Evolutionary conservation across 2,797 vertebrate species (phyloP), one percentile per base, ranked within the genome.

Genomic region (Miichthys miiuy): DNA sequence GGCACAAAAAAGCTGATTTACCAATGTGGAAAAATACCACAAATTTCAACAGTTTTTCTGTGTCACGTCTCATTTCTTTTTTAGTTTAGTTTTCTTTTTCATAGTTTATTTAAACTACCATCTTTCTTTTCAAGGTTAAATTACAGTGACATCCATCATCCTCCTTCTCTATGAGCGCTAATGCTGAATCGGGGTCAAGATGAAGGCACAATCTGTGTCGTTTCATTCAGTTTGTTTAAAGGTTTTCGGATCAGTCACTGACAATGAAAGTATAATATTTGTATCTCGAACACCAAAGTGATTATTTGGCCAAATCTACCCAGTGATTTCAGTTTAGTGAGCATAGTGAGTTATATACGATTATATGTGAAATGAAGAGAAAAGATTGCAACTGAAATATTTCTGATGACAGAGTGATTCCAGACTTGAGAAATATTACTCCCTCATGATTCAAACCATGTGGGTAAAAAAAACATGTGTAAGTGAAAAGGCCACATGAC

Each of bases 361-460:
- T 34, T 34, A 8, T 8, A 34, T 34, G 34, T 34, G 34, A n/a
- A n/a, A n/a, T n/a, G n/a, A n/a, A n/a, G n/a, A n/a, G 6, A 7
- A 38, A 38, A 38, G 34, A 38, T 0, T 9, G 34, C 34, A 30
- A 20, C 46, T 62, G 41, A 58, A 9, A 25, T 44, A 4, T 47
- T 63, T 57, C 48, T 41, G 6, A 57, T 50, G 52, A 76, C 52
- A 41, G 14, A 27, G 51, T 5, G 2, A 18, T 62, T 38, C 38
- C 47, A 61, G 58, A 10, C 56, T 77, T 79, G 51, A 44, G 71
- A 68, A 78, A 81, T 68, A 55, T 42, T 18, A 1, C 51, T 58
- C 55, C n/a, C 85, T 82, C 64, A 78, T 87, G 88, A 88, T 80
- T 70, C 50, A 42, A 41, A 27, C 41, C 83, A 67, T 55, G 76